Evolutionary conservation across 2,797 vertebrate genomes (phyloP), one percentile per base, ranked within the genome.

Genomic region (Macroramphosus scolopax): DNA sequence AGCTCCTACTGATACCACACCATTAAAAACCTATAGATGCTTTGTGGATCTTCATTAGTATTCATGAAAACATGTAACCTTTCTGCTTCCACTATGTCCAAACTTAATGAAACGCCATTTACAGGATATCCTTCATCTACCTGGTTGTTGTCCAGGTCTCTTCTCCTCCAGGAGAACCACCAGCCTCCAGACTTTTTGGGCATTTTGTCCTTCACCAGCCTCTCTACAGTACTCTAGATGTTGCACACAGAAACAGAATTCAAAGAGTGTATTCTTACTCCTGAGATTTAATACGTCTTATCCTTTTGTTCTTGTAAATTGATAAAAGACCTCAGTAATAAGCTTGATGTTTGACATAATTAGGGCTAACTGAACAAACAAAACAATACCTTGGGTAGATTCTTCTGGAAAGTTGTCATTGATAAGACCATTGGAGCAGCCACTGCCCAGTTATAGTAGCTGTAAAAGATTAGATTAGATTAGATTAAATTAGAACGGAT

Each of bases 401-500:
- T 92, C 72, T 89, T 97, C 79, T 97, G 95, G 79, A 97, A 99
- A 18, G 92, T 87, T 45, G 95, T 92, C 83, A 95, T 87, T 18
- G 93, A 96, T 53, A 99, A 82, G 43, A 98, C 67, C 88, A 99
- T 94, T 3, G 97, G 96, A 52, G 93, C 95, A 52, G 96, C 96
- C 36, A 94, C 94, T 20, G 92, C 93, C 97, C 97, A 99, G 85
- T 91, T 98, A 55, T 98, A 99, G 71, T 95, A 94, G 59, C 97
- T 99, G 68, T 26, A 24, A 59, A 47, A 37, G 12, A 49, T 4
- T 0, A 51, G 3, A 6, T 22, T 3, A 22, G 20, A 22, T 22
- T 22, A n/a, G n/a, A n/a, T n/a, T n/a, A n/a, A n/a, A n/a, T n/a
- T n/a, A n/a, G n/a, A n/a, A n/a, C n/a, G n/a, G n/a, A n/a, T n/a